A percentile compares a stretch with the other conserved stretches of the same genome.
phyloP scores from a whole-genome alignment of 2,888 invertebrate species.

The Maniola hyperantus region DNA sequence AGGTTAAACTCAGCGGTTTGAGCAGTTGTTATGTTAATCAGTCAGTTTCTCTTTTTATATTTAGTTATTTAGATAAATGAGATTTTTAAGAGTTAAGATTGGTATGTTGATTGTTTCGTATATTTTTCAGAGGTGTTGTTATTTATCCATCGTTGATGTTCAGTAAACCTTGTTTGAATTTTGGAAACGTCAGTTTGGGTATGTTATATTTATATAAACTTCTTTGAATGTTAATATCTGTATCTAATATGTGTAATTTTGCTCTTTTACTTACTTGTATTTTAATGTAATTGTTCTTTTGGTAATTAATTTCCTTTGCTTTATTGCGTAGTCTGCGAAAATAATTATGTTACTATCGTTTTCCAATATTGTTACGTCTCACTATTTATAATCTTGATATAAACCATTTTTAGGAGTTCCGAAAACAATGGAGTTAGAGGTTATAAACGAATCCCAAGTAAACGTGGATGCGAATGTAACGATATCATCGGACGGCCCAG shows the following conservation, averaged over 20 bases:
- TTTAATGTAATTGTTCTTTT: not conserved
- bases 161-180: conserved; percentile 78
- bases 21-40: no score
- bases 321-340: not conserved
- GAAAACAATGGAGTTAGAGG: conserved; percentile 65
- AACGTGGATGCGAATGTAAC: conserved; percentile 76
- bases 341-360: not conserved
- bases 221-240: not conserved
- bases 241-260: not conserved
- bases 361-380: not conserved
- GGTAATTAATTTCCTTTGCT: not conserved
- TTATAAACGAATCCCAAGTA: conserved; percentile 82
- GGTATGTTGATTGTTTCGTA: not conserved
- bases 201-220: conserved; percentile 25
- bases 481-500: conserved; percentile 80
- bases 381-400: conserved; percentile 3
- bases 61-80: not conserved
- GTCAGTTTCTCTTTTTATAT: no score
- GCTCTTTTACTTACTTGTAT: not conserved
- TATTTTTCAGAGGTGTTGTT: conserved; percentile 81
- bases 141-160: conserved; percentile 83
- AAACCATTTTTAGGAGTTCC: conserved; percentile 67
- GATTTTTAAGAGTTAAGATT: not conserved
- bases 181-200: conserved; percentile 83
- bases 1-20: no score